These are phyloP conservation scores for Achroia grisella DNA, from an alignment of 1,140 invertebrate species.

Conservation along the genomic window DNA sequence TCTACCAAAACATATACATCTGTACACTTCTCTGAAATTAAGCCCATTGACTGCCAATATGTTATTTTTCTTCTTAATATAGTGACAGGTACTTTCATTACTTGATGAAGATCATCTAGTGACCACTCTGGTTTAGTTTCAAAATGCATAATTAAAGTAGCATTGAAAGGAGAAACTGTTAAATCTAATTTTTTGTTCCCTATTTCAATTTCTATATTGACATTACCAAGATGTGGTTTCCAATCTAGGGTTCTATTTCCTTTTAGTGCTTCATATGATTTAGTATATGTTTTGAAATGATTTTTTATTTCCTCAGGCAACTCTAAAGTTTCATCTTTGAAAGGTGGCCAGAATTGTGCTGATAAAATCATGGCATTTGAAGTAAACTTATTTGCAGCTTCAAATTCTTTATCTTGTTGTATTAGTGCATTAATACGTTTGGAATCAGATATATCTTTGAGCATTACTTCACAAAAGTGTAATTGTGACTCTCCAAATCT, in stretches of 20 bases:
- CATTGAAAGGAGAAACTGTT: conserved; percentile 93
- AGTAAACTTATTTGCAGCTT: conserved; percentile 76
- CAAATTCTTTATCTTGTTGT: conserved; percentile 80
- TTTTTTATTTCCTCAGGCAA: conserved; percentile 87
- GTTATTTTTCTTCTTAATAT: conserved; percentile 88
- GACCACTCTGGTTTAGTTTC: conserved; percentile 90
- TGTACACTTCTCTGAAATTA: conserved; percentile 83
- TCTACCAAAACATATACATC: conserved; percentile 88
- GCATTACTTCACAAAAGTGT: conserved; percentile 99
- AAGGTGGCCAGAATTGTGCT: conserved; percentile 98
- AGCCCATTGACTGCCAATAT: conserved; percentile 93
- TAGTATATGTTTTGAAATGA: conserved; percentile 91
- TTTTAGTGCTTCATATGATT: conserved; percentile 94
- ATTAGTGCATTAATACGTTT: conserved; percentile 92
- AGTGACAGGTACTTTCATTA: conserved; percentile 89
- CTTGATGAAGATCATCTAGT: conserved; percentile 87
- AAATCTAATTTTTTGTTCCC: conserved; percentile 87
- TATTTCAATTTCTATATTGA: conserved; percentile 94
- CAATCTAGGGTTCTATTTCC: conserved; percentile 95
- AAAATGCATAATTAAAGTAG: conserved; percentile 96
- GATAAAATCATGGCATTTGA: conserved; percentile 90
- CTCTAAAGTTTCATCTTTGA: conserved; percentile 95
- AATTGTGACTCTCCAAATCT: conserved; percentile 96
- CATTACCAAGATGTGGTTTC: conserved; percentile 94
- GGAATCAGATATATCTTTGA: conserved; percentile 95